Percentiles rank a stretch among this genome's conserved stretches.
Conservation (phyloP, 2,888 invertebrate genomes). For the Boloria selene region DNA sequence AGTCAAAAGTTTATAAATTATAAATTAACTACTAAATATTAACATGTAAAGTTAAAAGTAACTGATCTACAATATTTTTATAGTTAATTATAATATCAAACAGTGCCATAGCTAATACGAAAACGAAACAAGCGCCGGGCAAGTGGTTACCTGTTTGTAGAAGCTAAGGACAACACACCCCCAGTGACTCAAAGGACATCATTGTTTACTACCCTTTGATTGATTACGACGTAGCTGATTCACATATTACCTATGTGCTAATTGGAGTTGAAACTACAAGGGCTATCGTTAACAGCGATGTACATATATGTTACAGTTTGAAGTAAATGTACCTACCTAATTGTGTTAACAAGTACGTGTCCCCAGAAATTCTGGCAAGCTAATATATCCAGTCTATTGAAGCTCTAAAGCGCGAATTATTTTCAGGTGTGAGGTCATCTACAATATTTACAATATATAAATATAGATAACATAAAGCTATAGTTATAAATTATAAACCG, state of each 20-base stretch:
- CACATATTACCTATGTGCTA: conserved; percentile 54
- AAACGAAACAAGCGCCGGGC: conserved; percentile 29
- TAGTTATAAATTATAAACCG: too few relatives aligned
- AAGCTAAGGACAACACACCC: conserved; percentile 24
- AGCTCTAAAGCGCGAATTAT: too few relatives aligned
- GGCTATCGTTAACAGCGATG: conserved; percentile 30
- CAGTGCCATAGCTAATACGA: background rate
- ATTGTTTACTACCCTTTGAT: conserved; percentile 54
- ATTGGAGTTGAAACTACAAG: conserved; percentile 53
- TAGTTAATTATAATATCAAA: background rate
- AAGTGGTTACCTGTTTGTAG: conserved; percentile 32
- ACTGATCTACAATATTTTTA: background rate
- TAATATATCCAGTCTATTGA: too few relatives aligned
- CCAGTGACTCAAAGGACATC: conserved; percentile 53
- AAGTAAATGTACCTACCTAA: conserved; percentile 21
- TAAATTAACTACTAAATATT: background rate
- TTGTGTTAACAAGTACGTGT: background rate
- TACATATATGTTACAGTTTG: conserved; percentile 38
- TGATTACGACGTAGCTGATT: conserved; percentile 56
- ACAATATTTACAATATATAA: too few relatives aligned
- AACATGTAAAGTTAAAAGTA: too few relatives aligned
- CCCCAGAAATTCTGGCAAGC: too few relatives aligned
- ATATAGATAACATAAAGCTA: too few relatives aligned
- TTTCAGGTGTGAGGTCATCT: too few relatives aligned
- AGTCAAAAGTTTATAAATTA: background rate